These are phyloP conservation scores for Byasa hedistus DNA, from an alignment of 2,888 invertebrate species.

Conservation along the genomic window DNA sequence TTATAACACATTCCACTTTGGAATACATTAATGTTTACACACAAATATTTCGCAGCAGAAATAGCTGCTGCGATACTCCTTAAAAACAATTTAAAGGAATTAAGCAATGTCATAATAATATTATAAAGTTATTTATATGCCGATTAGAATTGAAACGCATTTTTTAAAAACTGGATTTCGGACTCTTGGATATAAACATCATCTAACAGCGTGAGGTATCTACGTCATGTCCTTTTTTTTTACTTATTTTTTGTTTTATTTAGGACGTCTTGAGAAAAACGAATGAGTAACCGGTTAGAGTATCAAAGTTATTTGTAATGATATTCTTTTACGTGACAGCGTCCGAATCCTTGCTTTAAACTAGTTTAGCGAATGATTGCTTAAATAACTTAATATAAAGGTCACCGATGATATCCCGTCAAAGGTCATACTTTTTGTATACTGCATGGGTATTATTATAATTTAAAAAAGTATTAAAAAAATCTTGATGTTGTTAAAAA, in stretches of 20 bases:
- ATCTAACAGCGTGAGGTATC: not conserved
- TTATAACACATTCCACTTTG: too few species aligned
- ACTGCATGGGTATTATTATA: not conserved
- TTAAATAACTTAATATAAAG: constrained; percentile 6
- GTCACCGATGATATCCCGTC: constrained; percentile 5
- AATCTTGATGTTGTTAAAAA: not conserved
- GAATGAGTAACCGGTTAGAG: constrained; percentile 11
- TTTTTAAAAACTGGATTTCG: too few species aligned
- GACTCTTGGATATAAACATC: not conserved
- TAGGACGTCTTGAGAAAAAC: constrained; percentile 11
- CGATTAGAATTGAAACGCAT: not conserved
- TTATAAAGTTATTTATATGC: not conserved
- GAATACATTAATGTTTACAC: too few species aligned
- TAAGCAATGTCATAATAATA: not conserved
- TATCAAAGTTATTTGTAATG: constrained; percentile 24
- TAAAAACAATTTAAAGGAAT: too few species aligned
- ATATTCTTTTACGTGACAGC: constrained; percentile 12
- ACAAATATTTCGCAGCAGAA: too few species aligned
- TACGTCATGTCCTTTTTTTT: constrained; percentile 6
- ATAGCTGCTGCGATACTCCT: too few species aligned
- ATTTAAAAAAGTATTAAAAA: not conserved
- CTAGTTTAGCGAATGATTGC: constrained; percentile 12
- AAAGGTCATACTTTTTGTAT: constrained; percentile 13
- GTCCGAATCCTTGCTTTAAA: constrained; percentile 4
- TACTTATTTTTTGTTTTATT: not conserved